phyloP scores from a whole-genome alignment of 2,888 invertebrate genomes.

The Alviniconcha strummeri region DNA sequence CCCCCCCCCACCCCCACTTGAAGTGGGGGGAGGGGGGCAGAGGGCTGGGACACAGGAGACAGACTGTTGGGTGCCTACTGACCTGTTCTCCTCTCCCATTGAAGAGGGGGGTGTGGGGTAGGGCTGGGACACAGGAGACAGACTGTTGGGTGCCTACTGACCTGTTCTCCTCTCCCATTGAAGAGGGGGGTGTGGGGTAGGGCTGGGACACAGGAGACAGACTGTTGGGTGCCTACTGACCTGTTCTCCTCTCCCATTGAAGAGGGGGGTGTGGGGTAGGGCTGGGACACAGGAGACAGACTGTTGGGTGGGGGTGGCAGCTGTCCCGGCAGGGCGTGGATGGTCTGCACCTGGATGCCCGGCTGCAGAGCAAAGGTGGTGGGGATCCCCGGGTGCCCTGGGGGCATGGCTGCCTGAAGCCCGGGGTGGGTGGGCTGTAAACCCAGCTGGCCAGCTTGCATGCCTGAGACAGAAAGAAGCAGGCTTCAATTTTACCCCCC shows the following conservation, averaged over 20 bases:
- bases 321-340: conserved; percentile 22
- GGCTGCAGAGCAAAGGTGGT: conserved; percentile 20
- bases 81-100: conserved; percentile 19
- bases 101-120: too few relatives aligned
- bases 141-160: neutral
- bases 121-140: too few relatives aligned
- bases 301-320: conserved; percentile 32
- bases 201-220: conserved; percentile 34
- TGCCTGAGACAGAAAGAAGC: neutral
- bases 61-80: too few relatives aligned
- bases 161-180: conserved; percentile 33
- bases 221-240: neutral
- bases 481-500: too few relatives aligned
- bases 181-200: conserved; percentile 33
- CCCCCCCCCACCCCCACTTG: conserved; percentile 25
- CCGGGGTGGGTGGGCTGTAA: conserved; percentile 29
- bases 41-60: conserved; percentile 22
- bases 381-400: conserved; percentile 27
- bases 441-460: conserved; percentile 23
- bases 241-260: conserved; percentile 34
- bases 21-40: conserved; percentile 32
- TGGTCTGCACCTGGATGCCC: conserved; percentile 17
- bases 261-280: conserved; percentile 33
- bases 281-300: conserved; percentile 32
- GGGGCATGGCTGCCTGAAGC: conserved; percentile 33